Base-by-base conservation (phyloP, 37 sponge, comb jelly and placozoan genomes). In the Cliona cf. orientalis region DNA sequence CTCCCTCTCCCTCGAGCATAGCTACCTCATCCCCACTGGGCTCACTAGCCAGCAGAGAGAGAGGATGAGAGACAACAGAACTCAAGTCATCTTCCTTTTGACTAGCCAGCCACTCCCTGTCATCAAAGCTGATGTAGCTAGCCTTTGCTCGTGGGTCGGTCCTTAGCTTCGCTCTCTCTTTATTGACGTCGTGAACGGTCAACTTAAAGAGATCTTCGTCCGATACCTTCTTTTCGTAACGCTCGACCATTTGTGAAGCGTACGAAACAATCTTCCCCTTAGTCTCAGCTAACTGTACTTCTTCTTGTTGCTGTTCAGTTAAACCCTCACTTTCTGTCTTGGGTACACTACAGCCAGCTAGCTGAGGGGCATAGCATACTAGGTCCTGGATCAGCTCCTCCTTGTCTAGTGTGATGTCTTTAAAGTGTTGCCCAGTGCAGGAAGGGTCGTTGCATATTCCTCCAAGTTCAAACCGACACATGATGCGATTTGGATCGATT, bases 391-490 rank as follows among this genome's bases (percentile, higher is more conserved):
- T 60, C 45, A 86, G 38, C 40, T 86, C 80, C 46, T 79, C 74
- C 21, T 45, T 61, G 14, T 57, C 42, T 41, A 72, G 64, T 2
- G 5, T 35, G 35, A 86, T 41, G 38, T 86, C 87, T 5, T 66
- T 42, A 22, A 79, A 34, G 33, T 86, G 87, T 44, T 86, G 87
- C 14, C 46, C 74, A 0, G 80, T 55, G 68, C 91, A 91, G 5
- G 40, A 31, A 23, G 72, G 31, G 58, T 91, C 83, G 37, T 40
- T 76, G 46, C 91, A 91, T 17, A 40, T 28, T 2, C 91, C 91
- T n/a, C 53, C 60, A 0, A 86, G 46, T 32, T 82, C 91, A 53
- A 72, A 86, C 22, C 72, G 46, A 57, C 91, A 91, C 79, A 86
- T 76, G 49, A 81, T 72, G 23, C 63, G 39, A 6, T 64, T 37